phyloP scores from a whole-genome alignment of 2,113 vertebrate genomes.

The Elgaria multicarinata region DNA sequence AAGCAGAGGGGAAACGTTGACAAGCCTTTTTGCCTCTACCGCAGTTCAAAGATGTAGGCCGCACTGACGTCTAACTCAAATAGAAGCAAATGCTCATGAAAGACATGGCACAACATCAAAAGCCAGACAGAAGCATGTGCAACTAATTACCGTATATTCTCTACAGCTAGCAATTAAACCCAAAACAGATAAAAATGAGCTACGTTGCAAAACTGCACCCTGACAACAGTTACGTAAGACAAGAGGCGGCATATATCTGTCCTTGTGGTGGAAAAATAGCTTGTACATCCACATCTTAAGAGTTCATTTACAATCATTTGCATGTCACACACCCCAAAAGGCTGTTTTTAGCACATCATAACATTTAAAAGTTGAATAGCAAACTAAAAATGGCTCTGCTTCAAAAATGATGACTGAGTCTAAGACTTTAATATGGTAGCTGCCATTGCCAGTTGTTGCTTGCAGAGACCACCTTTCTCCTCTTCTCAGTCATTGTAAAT shows the following conservation, averaged over 20 bases:
- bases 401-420: not conserved
- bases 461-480: not conserved
- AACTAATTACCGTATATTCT: conserved; percentile 19
- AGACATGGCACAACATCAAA: conserved; percentile 40
- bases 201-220: not conserved
- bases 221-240: conserved; percentile 1
- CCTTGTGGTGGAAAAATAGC: not conserved
- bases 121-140: not conserved
- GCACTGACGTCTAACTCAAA: conserved; percentile 38
- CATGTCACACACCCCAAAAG: not conserved
- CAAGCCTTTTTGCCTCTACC: conserved; percentile 10
- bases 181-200: conserved; percentile 9
- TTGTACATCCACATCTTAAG: not conserved
- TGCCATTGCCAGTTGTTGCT: conserved; percentile 15
- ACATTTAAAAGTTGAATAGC: conserved; percentile 9
- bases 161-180: conserved; percentile 26
- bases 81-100: conserved; percentile 25
- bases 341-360: not conserved
- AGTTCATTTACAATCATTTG: not conserved
- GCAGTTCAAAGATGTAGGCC: conserved; percentile 38
- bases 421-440: not conserved
- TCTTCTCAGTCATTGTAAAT: conserved; percentile 19
- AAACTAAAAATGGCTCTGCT: not conserved
- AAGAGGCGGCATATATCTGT: not conserved
- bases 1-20: not conserved